Evolutionary conservation across 2,888 invertebrate species (phyloP), one percentile per base, ranked within the genome.

Genomic region (Sepioteuthis lessoniana): DNA sequence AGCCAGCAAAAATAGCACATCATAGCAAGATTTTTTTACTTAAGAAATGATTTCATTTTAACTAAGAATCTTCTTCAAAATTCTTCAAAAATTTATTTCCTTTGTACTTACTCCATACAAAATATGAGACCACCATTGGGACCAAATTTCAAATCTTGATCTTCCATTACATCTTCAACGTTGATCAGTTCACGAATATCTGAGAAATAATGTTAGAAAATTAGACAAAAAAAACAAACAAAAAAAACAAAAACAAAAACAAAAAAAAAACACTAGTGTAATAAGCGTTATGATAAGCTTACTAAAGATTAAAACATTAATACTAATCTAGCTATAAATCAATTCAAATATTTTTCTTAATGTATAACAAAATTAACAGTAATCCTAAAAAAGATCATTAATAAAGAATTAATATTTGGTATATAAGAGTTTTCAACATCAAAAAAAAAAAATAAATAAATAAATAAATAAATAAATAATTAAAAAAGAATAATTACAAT

Each of bases 111-210:
- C 98, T 99, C 99, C 97, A 99, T 98, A 97, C 99, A 99, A 97
- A 99, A 99, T 0, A 99, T 98, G 13, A 99, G 98, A 3, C 99
- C 99, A 16, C 99, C 99, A 97, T 99, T 99, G 0, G 99, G 99
- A 0, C 99, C 99, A 97, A 99, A 99, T 96, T 98, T 98, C 55
- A 99, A 97, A 96, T 99, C 98, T 95, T 99, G 98, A 97, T 99
- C 99, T 97, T 99, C 99, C 99, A 99, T 99, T 0, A 98, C 99
- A 98, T 99, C 99, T 95, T 99, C 99, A 0, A 99, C 98, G 94
- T 96, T 96, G 94, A 99, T 99, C 94, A 99, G 97, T 91, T 98
- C 97, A 93, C 97, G 96, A 21, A 98, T 97, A 96, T 98, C 97
- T 99, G 94, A 10, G 13, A n/a, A n/a, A n/a, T n/a, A n/a, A n/a